phyloP scores from a whole-genome alignment of 2,888 invertebrate species.

The Priocnemis perturbator region DNA sequence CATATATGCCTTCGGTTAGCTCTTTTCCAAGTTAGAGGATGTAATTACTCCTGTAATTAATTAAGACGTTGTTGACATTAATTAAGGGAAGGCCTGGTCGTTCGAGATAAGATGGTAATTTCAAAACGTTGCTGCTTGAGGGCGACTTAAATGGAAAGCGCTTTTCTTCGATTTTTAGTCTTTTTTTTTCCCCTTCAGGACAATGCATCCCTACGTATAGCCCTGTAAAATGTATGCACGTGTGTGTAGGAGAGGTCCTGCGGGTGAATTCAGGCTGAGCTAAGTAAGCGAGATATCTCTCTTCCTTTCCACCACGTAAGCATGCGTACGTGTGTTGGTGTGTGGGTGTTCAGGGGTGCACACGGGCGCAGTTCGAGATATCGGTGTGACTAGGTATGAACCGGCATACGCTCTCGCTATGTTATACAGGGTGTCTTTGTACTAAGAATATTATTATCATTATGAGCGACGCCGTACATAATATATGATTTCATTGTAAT shows the following conservation, averaged over 20 bases:
- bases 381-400: constrained; percentile 39
- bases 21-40: no score
- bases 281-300: constrained; percentile 51
- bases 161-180: no score
- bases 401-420: constrained; percentile 28
- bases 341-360: constrained; percentile 20
- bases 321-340: constrained; percentile 8
- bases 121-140: no score
- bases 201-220: background rate
- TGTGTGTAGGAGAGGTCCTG: constrained; percentile 33
- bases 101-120: no score
- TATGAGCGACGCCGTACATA: no score
- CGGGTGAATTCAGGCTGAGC: constrained; percentile 45
- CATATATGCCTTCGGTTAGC: no score
- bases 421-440: constrained; percentile 47
- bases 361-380: constrained; percentile 21
- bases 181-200: background rate
- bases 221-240: constrained; percentile 12
- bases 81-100: no score
- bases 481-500: no score
- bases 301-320: constrained; percentile 20
- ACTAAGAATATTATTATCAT: no score
- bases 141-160: no score
- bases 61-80: no score
- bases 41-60: no score